These are phyloP conservation scores for Netelia melanura DNA, from an alignment of 2,888 invertebrate genomes.

Conservation along the genomic window DNA sequence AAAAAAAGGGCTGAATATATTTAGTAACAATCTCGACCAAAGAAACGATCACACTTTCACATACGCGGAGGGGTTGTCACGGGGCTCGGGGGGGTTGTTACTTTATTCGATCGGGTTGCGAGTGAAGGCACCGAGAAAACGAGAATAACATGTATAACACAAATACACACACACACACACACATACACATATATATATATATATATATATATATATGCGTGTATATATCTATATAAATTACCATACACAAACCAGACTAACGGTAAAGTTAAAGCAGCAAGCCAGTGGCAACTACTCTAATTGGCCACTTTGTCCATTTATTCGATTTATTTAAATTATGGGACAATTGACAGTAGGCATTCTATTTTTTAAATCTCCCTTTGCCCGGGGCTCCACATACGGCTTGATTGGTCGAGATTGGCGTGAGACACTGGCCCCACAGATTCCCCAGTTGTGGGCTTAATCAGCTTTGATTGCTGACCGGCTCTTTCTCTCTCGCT, in stretches of 20 bases:
- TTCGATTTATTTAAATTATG: conserved; percentile 85
- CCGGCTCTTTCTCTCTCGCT: conserved; percentile 69
- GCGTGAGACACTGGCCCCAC: conserved; percentile 85
- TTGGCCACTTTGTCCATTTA: conserved; percentile 85
- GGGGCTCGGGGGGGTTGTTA: conserved; percentile 49
- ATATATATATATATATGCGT: not conserved
- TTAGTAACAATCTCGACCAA: conserved; percentile 9
- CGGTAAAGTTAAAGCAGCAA: conserved; percentile 80
- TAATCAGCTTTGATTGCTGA: conserved; percentile 85
- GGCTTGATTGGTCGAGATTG: conserved; percentile 84
- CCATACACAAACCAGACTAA: conserved; percentile 37
- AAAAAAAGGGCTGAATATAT: not conserved
- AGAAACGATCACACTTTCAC: conserved; percentile 47
- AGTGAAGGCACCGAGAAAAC: conserved; percentile 70
- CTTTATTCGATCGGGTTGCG: conserved; percentile 60
- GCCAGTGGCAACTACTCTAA: conserved; percentile 83
- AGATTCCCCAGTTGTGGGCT: conserved; percentile 85
- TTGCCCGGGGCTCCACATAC: conserved; percentile 76
- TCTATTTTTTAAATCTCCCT: conserved; percentile 85
- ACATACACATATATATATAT: too few relatives aligned
- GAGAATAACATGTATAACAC: conserved; percentile 56
- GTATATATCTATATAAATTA: conserved; percentile 21
- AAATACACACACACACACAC: too few relatives aligned
- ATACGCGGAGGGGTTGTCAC: conserved; percentile 23
- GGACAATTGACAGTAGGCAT: conserved; percentile 85